phyloP scores from a whole-genome alignment of 2,888 invertebrate genomes.

The Rhingia campestris region DNA sequence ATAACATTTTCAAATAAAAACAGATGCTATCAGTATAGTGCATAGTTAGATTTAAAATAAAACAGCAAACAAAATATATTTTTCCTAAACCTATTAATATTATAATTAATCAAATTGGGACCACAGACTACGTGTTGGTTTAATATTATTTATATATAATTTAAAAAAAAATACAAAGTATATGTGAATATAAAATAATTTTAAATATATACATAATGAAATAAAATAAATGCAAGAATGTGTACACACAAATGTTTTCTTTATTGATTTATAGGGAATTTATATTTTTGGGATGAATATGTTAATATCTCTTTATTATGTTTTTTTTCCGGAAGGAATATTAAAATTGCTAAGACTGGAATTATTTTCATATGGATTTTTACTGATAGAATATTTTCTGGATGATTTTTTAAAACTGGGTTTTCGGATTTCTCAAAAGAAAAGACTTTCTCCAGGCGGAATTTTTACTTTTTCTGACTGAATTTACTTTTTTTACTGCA shows the following conservation, averaged over 20 bases:
- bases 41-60: not conserved
- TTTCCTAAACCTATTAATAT: not conserved
- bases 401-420: no score
- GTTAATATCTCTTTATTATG: no score
- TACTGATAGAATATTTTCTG: no score
- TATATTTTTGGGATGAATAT: no score
- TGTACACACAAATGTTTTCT: not conserved
- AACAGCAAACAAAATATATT: not conserved
- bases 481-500: no score
- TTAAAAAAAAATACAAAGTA: constrained; percentile 8
- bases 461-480: no score
- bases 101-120: constrained; percentile 54
- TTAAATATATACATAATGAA: not conserved
- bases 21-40: not conserved
- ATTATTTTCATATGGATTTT: no score
- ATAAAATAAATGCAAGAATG: not conserved
- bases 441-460: no score
- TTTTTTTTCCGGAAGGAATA: no score
- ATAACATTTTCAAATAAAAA: not conserved
- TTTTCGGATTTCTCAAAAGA: no score
- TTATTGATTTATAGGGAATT: no score
- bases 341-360: no score
- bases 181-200: constrained; percentile 4
- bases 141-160: constrained; percentile 31
- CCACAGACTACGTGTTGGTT: constrained; percentile 62